A percentile compares a stretch with the other conserved stretches of the same genome.
Evolutionary conservation across 2,113 vertebrate species (phyloP).

Genomic region (Sula dactylatra): DNA sequence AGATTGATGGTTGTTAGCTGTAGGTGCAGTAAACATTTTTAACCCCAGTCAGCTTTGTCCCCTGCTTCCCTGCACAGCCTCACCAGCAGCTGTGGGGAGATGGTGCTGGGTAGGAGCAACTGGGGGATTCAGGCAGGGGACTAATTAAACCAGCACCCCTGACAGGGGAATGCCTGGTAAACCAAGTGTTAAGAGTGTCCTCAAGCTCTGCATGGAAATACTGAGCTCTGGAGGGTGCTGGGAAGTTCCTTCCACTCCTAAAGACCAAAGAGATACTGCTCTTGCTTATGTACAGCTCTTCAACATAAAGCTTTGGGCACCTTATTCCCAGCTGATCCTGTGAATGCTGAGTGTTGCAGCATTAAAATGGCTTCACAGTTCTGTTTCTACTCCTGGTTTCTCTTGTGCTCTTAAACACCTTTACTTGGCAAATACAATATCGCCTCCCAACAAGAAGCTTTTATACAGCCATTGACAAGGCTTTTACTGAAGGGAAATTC

Average conservation of each 20-base stretch:
- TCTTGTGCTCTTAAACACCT: neutral
- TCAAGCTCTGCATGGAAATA: neutral
- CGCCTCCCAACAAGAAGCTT: neutral
- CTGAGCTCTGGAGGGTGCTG: neutral
- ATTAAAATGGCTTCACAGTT: neutral
- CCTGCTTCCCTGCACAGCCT: neutral
- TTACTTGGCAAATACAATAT: neutral
- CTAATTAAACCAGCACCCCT: neutral
- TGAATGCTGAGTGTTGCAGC: neutral
- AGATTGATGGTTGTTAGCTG: neutral
- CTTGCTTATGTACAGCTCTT: neutral
- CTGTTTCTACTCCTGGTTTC: neutral
- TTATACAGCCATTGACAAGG: neutral
- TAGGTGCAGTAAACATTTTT: neutral
- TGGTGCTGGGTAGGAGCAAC: constrained; percentile 11
- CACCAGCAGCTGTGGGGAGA: neutral
- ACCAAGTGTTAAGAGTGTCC: neutral
- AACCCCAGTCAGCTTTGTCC: neutral
- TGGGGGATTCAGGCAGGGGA: neutral
- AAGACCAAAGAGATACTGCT: neutral
- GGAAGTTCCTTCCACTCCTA: neutral
- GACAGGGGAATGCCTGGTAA: neutral
- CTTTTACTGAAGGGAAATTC: neutral
- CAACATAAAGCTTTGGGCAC: neutral
- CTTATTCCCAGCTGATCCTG: neutral